These are phyloP conservation scores for Bergia puertoricense DNA, from an alignment of 92 coral and sea anemone genomes.

Conservation along the genomic window DNA sequence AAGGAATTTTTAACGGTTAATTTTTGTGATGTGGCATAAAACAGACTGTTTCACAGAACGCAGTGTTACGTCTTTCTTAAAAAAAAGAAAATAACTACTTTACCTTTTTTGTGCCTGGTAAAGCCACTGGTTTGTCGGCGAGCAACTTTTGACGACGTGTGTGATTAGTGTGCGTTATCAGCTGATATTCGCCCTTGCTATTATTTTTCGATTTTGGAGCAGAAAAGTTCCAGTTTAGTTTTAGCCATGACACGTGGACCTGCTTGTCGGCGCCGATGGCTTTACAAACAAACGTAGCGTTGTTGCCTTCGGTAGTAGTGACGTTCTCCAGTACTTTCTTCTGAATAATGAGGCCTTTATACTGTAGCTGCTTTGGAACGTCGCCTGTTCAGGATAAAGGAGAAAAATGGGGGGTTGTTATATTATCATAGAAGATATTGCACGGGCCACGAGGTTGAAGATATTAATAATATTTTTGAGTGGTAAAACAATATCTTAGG, in stretches of 20 bases:
- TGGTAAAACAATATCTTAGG: no score
- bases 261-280: conserved; percentile 9
- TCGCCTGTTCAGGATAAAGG: neutral
- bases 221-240: conserved; percentile 26
- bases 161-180: conserved; percentile 29
- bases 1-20: no score
- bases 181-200: neutral
- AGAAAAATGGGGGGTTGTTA: no score
- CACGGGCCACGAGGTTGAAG: neutral
- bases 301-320: conserved; percentile 23
- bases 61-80: neutral
- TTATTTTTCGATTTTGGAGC: neutral
- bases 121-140: conserved; percentile 14
- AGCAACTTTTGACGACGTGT: conserved; percentile 22
- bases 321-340: neutral
- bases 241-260: conserved; percentile 32
- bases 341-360: neutral
- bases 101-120: conserved; percentile 33
- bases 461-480: no score
- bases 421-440: no score
- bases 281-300: conserved; percentile 41
- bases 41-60: no score
- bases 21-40: no score
- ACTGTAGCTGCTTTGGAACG: neutral
- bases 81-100: neutral